phyloP scores from a whole-genome alignment of 2,113 vertebrate species.

The Hassar affinis region DNA sequence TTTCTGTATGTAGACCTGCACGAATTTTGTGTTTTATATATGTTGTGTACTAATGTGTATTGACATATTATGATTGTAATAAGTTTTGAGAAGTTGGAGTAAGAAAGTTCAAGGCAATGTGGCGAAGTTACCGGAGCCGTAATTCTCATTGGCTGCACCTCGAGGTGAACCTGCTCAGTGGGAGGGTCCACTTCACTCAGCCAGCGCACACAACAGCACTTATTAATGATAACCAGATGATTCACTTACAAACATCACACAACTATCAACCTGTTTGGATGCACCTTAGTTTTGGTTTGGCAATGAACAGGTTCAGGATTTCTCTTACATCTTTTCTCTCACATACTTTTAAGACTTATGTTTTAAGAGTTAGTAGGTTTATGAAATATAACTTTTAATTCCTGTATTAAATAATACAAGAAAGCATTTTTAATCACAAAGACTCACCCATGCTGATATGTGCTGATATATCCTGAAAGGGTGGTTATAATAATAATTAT shows the following conservation, averaged over 20 bases:
- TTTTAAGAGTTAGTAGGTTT: background rate
- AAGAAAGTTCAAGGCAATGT: slow-evolving; percentile 34
- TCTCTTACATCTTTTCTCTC: background rate
- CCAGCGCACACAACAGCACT: background rate
- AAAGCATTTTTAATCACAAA: background rate
- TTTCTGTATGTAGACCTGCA: background rate
- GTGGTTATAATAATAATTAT: background rate
- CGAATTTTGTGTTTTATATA: background rate
- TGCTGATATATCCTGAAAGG: background rate
- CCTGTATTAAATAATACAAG: background rate
- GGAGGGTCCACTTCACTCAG: slow-evolving; percentile 44
- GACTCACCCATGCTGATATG: no score
- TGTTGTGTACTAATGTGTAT: background rate
- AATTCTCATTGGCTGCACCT: slow-evolving; percentile 48
- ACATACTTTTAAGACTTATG: background rate
- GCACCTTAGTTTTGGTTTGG: background rate
- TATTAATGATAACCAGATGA: background rate
- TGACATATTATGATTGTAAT: slow-evolving; percentile 12
- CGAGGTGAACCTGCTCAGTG: slow-evolving; percentile 48
- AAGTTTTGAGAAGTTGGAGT: slow-evolving; percentile 41
- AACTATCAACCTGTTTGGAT: background rate
- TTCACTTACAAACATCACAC: background rate
- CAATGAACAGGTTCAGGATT: background rate
- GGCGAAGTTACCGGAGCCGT: background rate
- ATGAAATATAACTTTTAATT: background rate